Evolutionary conservation across 2,113 vertebrate genomes (phyloP).

Genomic region (Ginglymostoma cirratum): DNA sequence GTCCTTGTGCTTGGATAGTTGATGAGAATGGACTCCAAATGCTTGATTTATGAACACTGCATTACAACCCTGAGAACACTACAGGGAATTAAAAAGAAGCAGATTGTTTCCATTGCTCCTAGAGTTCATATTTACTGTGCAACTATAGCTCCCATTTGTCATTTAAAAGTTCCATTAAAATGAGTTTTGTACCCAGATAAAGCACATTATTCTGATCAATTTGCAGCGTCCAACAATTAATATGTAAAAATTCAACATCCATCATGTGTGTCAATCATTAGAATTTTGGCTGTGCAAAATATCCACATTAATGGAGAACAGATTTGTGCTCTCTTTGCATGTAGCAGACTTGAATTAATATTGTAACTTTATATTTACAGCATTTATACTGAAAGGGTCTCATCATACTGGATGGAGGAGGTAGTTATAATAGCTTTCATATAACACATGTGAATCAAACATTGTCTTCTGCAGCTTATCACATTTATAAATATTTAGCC

Average conservation of each 20-base stretch:
- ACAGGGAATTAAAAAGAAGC: not conserved
- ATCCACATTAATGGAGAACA: not conserved
- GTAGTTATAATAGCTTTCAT: no score
- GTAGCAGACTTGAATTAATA: no score
- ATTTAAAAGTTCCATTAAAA: not conserved
- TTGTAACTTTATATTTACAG: no score
- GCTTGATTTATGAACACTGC: slow-evolving; percentile 10
- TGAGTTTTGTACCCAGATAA: not conserved
- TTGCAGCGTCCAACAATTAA: not conserved
- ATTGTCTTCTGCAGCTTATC: not conserved
- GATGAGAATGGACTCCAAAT: slow-evolving; percentile 9
- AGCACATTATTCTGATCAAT: not conserved
- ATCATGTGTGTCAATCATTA: not conserved
- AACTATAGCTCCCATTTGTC: not conserved
- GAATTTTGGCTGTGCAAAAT: not conserved
- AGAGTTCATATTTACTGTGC: not conserved
- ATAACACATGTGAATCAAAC: no score
- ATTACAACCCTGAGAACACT: not conserved
- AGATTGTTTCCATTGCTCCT: not conserved
- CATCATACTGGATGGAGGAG: no score
- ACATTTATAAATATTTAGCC: not conserved
- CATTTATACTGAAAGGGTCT: no score
- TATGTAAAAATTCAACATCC: not conserved
- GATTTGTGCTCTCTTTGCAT: no score
- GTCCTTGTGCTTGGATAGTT: not conserved